These are phyloP conservation scores for Euproctis similis DNA, from an alignment of 2,888 invertebrate species.

Conservation along the genomic window DNA sequence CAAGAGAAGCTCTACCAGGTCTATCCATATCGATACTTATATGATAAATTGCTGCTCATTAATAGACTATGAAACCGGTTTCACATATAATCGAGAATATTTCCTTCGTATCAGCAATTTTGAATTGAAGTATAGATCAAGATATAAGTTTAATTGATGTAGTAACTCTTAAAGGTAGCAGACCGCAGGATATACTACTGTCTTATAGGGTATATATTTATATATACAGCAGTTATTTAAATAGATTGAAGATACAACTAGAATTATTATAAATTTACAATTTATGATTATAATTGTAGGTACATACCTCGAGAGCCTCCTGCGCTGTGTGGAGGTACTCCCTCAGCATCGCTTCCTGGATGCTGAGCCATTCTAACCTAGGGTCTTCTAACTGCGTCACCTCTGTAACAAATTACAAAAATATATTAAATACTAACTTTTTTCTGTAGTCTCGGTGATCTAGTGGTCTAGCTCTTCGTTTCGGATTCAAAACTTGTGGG, in stretches of 20 bases:
- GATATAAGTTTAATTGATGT: constrained; percentile 21
- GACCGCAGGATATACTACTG: too few relatives aligned
- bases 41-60: constrained; percentile 19
- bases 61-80: constrained; percentile 18
- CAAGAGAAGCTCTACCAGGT: constrained; percentile 14
- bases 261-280: too few relatives aligned
- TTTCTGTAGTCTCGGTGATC: too few relatives aligned
- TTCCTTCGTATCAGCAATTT: constrained; percentile 17
- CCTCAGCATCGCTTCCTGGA: constrained; percentile 97
- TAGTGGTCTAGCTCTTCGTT: too few relatives aligned
- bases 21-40: constrained; percentile 24
- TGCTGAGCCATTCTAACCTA: constrained; percentile 95
- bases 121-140: constrained; percentile 17
- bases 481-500: too few relatives aligned
- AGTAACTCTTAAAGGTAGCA: too few relatives aligned
- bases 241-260: too few relatives aligned
- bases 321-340: constrained; percentile 97
- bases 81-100: constrained; percentile 20
- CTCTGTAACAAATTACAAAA: constrained; percentile 87
- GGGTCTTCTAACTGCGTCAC: constrained; percentile 98
- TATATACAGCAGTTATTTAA: too few relatives aligned
- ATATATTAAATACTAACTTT: too few relatives aligned
- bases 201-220: too few relatives aligned
- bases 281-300: neutral
- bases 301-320: constrained; percentile 89